A percentile compares a stretch with the other conserved stretches of the same genome.
Evolutionary conservation across 2,113 vertebrate genomes (phyloP).

Genomic region (Perca fluviatilis): DNA sequence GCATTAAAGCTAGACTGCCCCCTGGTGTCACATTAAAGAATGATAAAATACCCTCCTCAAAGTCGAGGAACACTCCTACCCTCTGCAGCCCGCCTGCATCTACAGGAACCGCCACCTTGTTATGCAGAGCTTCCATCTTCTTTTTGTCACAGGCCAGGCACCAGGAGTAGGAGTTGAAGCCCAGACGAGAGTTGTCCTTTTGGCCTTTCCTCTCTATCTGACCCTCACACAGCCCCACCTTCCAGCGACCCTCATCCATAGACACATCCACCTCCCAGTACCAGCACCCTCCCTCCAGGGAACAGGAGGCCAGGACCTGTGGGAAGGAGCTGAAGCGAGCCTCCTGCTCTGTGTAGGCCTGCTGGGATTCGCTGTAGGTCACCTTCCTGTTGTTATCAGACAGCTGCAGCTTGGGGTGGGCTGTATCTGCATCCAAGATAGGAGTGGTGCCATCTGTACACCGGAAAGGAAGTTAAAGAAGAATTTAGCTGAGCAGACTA

Average conservation of each 20-base stretch:
- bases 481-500: constrained; percentile 10
- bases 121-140: constrained; percentile 82
- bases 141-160: constrained; percentile 80
- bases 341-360: constrained; percentile 72
- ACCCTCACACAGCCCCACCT: constrained; percentile 82
- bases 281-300: constrained; percentile 68
- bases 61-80: constrained; percentile 83
- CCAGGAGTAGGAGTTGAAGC: constrained; percentile 85
- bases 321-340: constrained; percentile 84
- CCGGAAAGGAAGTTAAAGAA: neutral
- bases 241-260: constrained; percentile 83
- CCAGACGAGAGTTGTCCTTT: constrained; percentile 81
- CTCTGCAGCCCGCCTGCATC: constrained; percentile 60
- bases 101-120: constrained; percentile 72
- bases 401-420: constrained; percentile 83
- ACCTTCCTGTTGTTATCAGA: constrained; percentile 78
- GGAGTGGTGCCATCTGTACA: constrained; percentile 80
- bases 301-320: constrained; percentile 76
- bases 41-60: constrained; percentile 79
- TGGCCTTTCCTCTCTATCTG: constrained; percentile 84
- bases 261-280: constrained; percentile 85
- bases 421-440: constrained; percentile 80
- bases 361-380: constrained; percentile 75
- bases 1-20: constrained; percentile 76
- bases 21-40: constrained; percentile 83